phyloP scores from a whole-genome alignment of 2,888 invertebrate species.

The Scaptomyza reducta region DNA sequence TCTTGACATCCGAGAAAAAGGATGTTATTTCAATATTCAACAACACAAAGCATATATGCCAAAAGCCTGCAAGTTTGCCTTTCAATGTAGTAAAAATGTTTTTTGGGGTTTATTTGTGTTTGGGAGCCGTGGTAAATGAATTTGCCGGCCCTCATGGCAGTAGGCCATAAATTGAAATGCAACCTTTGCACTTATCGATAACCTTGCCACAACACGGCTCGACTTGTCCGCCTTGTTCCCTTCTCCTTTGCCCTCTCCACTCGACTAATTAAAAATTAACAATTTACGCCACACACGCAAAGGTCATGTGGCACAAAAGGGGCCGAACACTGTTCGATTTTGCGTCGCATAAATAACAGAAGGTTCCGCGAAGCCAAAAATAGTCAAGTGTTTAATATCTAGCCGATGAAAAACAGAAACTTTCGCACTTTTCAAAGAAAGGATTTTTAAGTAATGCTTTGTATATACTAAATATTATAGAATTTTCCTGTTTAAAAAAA shows the following conservation, averaged over 20 bases:
- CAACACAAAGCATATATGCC: slow-evolving; percentile 16
- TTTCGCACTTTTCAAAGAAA: too few species aligned
- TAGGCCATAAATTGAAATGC: slow-evolving; percentile 72
- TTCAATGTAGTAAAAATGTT: slow-evolving; percentile 30
- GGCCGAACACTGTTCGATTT: slow-evolving; percentile 50
- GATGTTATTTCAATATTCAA: neutral
- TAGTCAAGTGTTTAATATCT: neutral
- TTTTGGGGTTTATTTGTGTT: slow-evolving; percentile 12
- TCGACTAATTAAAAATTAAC: slow-evolving; percentile 78
- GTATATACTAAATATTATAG: too few species aligned
- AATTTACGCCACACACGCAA: slow-evolving; percentile 70
- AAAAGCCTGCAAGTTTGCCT: neutral
- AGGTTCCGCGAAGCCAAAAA: slow-evolving; percentile 28
- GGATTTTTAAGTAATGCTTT: too few species aligned
- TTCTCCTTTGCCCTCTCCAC: neutral
- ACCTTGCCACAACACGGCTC: slow-evolving; percentile 41
- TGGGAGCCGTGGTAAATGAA: slow-evolving; percentile 26
- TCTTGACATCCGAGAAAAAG: too few species aligned
- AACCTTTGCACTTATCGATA: slow-evolving; percentile 70
- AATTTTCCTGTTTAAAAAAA: too few species aligned
- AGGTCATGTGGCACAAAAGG: slow-evolving; percentile 59
- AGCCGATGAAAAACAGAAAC: too few species aligned
- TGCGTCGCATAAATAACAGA: slow-evolving; percentile 52
- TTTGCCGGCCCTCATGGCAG: slow-evolving; percentile 33
- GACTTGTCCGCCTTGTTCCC: slow-evolving; percentile 19